Percentiles rank a stretch among this genome's conserved stretches.
phyloP scores from a whole-genome alignment of 2,797 vertebrate species.

The Siniperca undulata region DNA sequence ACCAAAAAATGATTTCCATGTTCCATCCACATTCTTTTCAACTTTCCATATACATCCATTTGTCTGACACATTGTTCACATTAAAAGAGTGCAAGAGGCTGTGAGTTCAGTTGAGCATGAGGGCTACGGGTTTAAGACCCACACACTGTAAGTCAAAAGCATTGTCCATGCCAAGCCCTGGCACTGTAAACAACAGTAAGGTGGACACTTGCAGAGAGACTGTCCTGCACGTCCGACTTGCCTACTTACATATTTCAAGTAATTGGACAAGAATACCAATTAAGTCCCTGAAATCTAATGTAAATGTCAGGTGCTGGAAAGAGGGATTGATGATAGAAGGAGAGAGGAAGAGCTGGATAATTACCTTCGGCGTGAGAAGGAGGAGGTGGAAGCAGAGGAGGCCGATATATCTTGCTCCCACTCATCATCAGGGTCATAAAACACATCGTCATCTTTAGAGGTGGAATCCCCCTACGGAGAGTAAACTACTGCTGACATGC shows the following conservation, averaged over 20 bases:
- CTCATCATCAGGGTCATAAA: slow-evolving; percentile 94
- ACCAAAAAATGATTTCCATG: slow-evolving; percentile 46
- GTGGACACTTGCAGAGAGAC: not conserved
- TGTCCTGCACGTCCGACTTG: not conserved
- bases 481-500: slow-evolving; percentile 69
- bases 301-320: slow-evolving; percentile 29
- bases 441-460: slow-evolving; percentile 90
- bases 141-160: not conserved
- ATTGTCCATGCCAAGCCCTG: not conserved
- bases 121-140: not conserved
- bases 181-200: not conserved
- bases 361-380: slow-evolving; percentile 93
- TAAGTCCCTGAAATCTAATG: slow-evolving; percentile 16
- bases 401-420: slow-evolving; percentile 95
- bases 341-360: slow-evolving; percentile 52
- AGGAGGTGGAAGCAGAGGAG: slow-evolving; percentile 81
- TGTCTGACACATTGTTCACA: slow-evolving; percentile 45
- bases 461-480: slow-evolving; percentile 85
- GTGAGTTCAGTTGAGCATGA: slow-evolving; percentile 8
- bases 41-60: slow-evolving; percentile 55
- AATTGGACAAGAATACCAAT: slow-evolving; percentile 35
- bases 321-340: slow-evolving; percentile 29
- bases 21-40: slow-evolving; percentile 39
- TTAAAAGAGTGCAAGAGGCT: slow-evolving; percentile 23
- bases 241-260: slow-evolving; percentile 2